Evolutionary conservation across 2,113 vertebrate species (phyloP).

Genomic region (Pavo muticus): DNA sequence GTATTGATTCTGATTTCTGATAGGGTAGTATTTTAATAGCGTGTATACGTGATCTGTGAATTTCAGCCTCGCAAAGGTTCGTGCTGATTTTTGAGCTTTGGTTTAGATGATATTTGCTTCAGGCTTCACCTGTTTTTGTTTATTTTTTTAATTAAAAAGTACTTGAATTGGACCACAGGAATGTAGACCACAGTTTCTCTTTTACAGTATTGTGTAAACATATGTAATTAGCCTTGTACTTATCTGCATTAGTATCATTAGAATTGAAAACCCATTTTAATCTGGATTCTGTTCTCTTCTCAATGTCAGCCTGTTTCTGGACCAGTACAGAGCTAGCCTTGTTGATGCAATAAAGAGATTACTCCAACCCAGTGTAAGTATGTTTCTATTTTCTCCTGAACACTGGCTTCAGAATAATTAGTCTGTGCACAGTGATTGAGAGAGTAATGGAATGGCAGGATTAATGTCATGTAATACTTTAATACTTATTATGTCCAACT

Average conservation of each 20-base stretch:
- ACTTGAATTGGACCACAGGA: slow-evolving; percentile 22
- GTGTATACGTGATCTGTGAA: background rate
- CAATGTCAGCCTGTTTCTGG: slow-evolving; percentile 95
- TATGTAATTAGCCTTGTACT: slow-evolving; percentile 75
- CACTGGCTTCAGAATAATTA: slow-evolving; percentile 92
- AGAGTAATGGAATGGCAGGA: slow-evolving; percentile 95
- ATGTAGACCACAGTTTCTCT: slow-evolving; percentile 54
- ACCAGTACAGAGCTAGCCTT: slow-evolving; percentile 97
- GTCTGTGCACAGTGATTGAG: slow-evolving; percentile 87
- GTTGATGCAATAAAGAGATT: slow-evolving; percentile 99
- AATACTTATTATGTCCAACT: slow-evolving; percentile 98
- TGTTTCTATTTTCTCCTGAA: slow-evolving; percentile 86
- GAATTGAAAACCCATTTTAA: slow-evolving; percentile 81
- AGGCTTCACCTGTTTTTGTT: background rate
- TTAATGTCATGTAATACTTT: slow-evolving; percentile 99
- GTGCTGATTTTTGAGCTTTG: background rate
- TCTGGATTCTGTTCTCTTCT: slow-evolving; percentile 82
- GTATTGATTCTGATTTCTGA: background rate
- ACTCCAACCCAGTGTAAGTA: slow-evolving; percentile 95
- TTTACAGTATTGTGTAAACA: slow-evolving; percentile 71
- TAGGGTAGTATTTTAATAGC: background rate
- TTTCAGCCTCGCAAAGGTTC: background rate
- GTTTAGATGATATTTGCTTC: background rate
- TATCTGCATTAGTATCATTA: slow-evolving; percentile 81
- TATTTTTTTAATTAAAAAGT: slow-evolving; percentile 20